Conservation (phyloP, 2,888 invertebrate species). For the Torymus aiolomorphi region DNA sequence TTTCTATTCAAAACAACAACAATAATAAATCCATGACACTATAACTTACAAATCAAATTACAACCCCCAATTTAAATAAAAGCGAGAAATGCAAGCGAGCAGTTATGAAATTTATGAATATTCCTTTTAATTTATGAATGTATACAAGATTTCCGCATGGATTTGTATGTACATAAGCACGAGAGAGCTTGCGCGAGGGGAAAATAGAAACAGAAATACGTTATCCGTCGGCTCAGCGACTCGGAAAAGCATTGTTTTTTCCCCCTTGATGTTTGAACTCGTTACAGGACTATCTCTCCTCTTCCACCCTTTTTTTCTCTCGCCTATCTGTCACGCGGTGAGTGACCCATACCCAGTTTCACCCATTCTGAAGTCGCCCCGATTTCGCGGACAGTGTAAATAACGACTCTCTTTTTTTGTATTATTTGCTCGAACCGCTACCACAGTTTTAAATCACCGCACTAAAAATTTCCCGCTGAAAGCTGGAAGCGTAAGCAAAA, state of each 20-base stretch:
- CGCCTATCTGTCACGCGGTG: slow-evolving; percentile 9
- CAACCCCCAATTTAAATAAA: too few relatives aligned
- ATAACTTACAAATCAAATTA: too few relatives aligned
- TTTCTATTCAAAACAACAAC: too few relatives aligned
- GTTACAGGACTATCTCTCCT: background rate
- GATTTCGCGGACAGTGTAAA: slow-evolving; percentile 23
- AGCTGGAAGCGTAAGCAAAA: slow-evolving; percentile 16
- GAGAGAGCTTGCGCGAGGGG: background rate
- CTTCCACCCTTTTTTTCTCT: slow-evolving; percentile 5
- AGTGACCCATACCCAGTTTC: background rate
- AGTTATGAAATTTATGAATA: background rate
- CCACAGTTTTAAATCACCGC: background rate
- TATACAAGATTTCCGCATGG: too few relatives aligned
- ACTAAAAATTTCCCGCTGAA: background rate
- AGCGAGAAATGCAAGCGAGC: slow-evolving; percentile 41
- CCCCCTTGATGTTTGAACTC: slow-evolving; percentile 20
- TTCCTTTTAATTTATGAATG: too few relatives aligned
- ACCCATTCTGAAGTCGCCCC: background rate
- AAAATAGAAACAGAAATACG: slow-evolving; percentile 11
- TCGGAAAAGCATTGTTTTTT: slow-evolving; percentile 38
- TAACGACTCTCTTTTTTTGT: slow-evolving; percentile 6
- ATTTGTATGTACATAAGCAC: too few relatives aligned
- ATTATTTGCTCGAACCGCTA: background rate
- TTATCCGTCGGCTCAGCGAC: slow-evolving; percentile 27
- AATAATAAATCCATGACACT: too few relatives aligned